Conservation (phyloP, 2,113 vertebrate genomes). For the Gadus macrocephalus region DNA sequence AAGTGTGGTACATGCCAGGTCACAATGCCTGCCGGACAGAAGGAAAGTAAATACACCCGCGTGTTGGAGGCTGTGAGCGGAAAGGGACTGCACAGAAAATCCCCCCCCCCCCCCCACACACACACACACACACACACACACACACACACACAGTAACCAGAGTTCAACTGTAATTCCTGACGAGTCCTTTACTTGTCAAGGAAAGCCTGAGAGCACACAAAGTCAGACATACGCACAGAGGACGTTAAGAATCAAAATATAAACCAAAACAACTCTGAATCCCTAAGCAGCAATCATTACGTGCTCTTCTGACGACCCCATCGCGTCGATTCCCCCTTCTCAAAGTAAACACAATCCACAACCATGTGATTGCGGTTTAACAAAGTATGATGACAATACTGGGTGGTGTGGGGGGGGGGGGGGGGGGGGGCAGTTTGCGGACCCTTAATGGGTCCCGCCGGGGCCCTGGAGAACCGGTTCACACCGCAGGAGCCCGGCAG, state of each 20-base stretch:
- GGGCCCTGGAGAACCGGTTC: constrained; percentile 21
- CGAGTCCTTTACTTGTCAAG: neutral
- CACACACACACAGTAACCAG: constrained; percentile 20
- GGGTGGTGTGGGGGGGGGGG: neutral
- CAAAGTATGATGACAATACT: constrained; percentile 21
- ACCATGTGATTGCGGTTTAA: constrained; percentile 20
- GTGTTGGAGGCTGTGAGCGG: constrained; percentile 57
- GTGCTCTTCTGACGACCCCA: neutral
- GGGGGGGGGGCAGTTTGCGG: constrained; percentile 1
- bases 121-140: constrained; percentile 1
- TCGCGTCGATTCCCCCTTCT: neutral
- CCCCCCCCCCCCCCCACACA: neutral
- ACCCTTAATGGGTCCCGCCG: constrained; percentile 28
- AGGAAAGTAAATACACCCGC: constrained; percentile 58
- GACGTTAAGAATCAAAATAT: neutral
- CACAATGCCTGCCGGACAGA: constrained; percentile 49
- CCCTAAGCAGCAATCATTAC: neutral
- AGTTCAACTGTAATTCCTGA: constrained; percentile 14
- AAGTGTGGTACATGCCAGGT: constrained; percentile 28
- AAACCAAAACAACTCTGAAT: neutral
- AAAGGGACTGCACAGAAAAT: constrained; percentile 35
- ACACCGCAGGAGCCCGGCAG: constrained; percentile 58
- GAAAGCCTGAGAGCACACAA: neutral
- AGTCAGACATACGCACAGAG: neutral
- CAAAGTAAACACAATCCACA: neutral